Percentiles rank a stretch among this genome's conserved stretches.
phyloP scores from a whole-genome alignment of 2,888 invertebrate species.

The Drosophila histrio region DNA sequence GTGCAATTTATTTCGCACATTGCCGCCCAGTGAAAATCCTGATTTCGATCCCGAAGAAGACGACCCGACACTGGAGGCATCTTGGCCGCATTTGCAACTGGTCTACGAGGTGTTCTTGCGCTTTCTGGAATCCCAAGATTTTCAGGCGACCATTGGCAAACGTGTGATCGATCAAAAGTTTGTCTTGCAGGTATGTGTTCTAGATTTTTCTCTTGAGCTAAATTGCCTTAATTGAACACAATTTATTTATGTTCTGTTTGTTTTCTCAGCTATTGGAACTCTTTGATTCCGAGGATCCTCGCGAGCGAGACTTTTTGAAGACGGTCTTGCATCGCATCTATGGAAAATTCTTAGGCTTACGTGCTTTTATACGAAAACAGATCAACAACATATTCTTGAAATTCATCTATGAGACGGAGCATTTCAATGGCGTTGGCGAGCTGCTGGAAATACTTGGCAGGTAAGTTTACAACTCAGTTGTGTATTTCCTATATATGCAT shows the following conservation, averaged over 20 bases:
- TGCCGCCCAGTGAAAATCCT: slow-evolving; percentile 94
- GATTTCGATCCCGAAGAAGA: slow-evolving; percentile 98
- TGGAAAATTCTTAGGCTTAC: slow-evolving; percentile 97
- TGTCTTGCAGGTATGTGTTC: slow-evolving; percentile 90
- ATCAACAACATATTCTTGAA: slow-evolving; percentile 98
- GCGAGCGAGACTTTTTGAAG: slow-evolving; percentile 98
- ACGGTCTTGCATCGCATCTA: slow-evolving; percentile 99
- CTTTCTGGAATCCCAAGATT: slow-evolving; percentile 96
- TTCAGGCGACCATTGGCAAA: slow-evolving; percentile 96
- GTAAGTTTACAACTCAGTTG: slow-evolving; percentile 81
- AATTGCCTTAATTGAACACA: neutral
- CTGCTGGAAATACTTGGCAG: slow-evolving; percentile 97
- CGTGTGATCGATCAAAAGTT: slow-evolving; percentile 98
- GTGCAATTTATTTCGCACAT: slow-evolving; percentile 93
- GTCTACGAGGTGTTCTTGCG: slow-evolving; percentile 90
- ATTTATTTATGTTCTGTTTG: neutral
- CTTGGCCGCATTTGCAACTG: slow-evolving; percentile 96
- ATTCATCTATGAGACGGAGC: slow-evolving; percentile 99
- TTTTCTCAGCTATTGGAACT: slow-evolving; percentile 91
- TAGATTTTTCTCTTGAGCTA: neutral
- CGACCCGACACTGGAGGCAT: slow-evolving; percentile 97
- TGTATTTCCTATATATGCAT: neutral
- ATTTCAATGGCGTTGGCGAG: slow-evolving; percentile 98
- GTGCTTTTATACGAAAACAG: slow-evolving; percentile 98
- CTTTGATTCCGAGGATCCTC: slow-evolving; percentile 98